A percentile compares a stretch with the other conserved stretches of the same genome.
Evolutionary conservation across 2,797 vertebrate species (phyloP).

Genomic region (Mormyrus proboscirostris): DNA sequence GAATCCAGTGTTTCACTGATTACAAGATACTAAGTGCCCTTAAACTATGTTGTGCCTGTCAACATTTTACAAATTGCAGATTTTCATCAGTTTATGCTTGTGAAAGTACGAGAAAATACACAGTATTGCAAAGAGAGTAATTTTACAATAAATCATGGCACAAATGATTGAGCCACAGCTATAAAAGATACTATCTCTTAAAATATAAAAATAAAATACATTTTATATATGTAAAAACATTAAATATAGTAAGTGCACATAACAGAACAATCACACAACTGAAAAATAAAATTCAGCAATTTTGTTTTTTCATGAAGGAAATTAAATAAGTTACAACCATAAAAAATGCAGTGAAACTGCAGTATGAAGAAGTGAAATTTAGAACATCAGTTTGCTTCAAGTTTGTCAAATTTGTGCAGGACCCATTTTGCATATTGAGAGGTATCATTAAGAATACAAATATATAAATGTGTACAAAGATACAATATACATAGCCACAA

Average conservation of each 20-base stretch:
- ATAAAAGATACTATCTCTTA: not conserved
- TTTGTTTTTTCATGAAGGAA: not conserved
- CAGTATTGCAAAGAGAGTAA: not conserved
- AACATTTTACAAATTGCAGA: not conserved
- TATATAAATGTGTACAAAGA: not conserved
- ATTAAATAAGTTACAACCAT: not conserved
- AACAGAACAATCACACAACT: not conserved
- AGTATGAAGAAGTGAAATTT: conserved; percentile 1
- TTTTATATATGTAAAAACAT: not conserved
- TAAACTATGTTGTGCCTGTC: not conserved
- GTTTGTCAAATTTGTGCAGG: conserved; percentile 14
- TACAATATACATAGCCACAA: not conserved
- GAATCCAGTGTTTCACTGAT: not conserved
- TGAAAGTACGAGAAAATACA: not conserved
- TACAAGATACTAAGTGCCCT: not conserved
- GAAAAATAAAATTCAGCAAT: not conserved
- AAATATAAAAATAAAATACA: not conserved
- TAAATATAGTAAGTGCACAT: not conserved
- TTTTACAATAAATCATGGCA: not conserved
- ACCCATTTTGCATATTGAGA: not conserved
- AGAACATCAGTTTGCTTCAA: not conserved
- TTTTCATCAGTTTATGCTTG: not conserved
- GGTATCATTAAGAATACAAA: conserved; percentile 21
- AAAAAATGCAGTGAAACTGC: not conserved
- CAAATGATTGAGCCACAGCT: not conserved